phyloP scores from a whole-genome alignment of 1,140 invertebrate genomes.

The Vanessa atalanta region DNA sequence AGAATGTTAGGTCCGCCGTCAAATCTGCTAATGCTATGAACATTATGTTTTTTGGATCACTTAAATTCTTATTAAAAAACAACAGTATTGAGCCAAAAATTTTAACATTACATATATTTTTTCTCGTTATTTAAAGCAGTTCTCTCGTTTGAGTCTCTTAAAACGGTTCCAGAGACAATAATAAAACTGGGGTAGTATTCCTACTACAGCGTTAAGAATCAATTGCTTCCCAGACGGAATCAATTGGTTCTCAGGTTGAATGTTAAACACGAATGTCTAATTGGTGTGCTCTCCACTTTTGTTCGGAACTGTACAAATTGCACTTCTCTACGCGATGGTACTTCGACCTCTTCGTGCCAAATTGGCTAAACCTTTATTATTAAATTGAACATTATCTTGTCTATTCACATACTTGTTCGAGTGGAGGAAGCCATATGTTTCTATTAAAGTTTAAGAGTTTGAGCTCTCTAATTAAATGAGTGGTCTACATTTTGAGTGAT shows the following conservation, averaged over 20 bases:
- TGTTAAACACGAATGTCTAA: conserved; percentile 47
- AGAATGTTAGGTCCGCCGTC: not conserved
- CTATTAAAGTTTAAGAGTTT: conserved; percentile 11
- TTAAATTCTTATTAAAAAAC: not conserved
- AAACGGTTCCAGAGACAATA: not conserved
- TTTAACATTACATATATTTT: not conserved
- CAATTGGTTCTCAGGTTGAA: conserved; percentile 29
- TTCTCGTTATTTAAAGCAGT: not conserved
- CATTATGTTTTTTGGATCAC: not conserved
- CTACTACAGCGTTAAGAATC: conserved; percentile 10
- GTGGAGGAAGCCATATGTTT: conserved; percentile 21
- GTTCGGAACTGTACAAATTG: conserved; percentile 56
- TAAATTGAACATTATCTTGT: conserved; percentile 60
- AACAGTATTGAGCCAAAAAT: not conserved
- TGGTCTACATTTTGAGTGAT: conserved; percentile 4
- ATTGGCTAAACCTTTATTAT: conserved; percentile 59
- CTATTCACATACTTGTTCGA: conserved; percentile 35
- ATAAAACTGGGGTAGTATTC: conserved; percentile 9
- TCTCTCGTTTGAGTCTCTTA: not conserved
- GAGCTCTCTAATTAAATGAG: conserved; percentile 13
- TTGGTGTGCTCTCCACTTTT: conserved; percentile 53
- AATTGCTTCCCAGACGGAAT: conserved; percentile 23
- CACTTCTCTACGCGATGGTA: conserved; percentile 44
- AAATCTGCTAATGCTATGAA: not conserved
- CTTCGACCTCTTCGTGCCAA: conserved; percentile 47